Percentiles rank a stretch among this genome's conserved stretches.
phyloP scores from a whole-genome alignment of 2,113 vertebrate species.

The Pedetes capensis region DNA sequence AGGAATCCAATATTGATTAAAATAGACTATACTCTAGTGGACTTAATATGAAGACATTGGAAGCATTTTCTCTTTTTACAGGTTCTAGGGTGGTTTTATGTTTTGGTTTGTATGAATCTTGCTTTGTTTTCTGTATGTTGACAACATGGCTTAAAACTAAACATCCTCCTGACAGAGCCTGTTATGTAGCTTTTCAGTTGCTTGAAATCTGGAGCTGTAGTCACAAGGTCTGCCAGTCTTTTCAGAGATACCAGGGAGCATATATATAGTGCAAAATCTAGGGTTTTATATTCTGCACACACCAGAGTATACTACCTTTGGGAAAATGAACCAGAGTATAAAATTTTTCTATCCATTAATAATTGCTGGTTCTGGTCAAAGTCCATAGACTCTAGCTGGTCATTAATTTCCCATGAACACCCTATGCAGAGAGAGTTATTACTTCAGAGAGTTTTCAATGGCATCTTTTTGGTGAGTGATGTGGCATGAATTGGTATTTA shows the following conservation, averaged over 20 bases:
- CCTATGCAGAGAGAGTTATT: not conserved
- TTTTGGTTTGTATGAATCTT: slow-evolving; percentile 29
- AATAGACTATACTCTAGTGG: not conserved
- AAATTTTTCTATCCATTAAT: slow-evolving; percentile 27
- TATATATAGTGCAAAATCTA: not conserved
- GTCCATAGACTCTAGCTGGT: not conserved
- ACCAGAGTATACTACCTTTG: slow-evolving; percentile 5
- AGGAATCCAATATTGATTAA: not conserved
- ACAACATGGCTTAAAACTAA: slow-evolving; percentile 11
- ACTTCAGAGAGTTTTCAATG: not conserved
- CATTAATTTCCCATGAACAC: slow-evolving; percentile 39
- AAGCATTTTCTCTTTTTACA: slow-evolving; percentile 1
- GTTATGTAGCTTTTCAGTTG: not conserved
- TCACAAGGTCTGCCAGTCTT: not conserved
- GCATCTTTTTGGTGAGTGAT: slow-evolving; percentile 45
- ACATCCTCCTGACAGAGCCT: slow-evolving; percentile 22
- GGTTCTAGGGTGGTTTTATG: not conserved
- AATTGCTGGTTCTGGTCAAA: slow-evolving; percentile 21
- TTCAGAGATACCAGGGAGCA: not conserved
- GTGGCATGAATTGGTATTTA: slow-evolving; percentile 33
- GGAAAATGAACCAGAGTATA: slow-evolving; percentile 36
- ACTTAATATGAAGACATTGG: not conserved
- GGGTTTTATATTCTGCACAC: slow-evolving; percentile 37
- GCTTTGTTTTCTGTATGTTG: slow-evolving; percentile 37
- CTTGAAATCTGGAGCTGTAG: slow-evolving; percentile 21